Conservation (phyloP, 1,140 invertebrate genomes). For the Trachymyrmex septentrionalis region DNA sequence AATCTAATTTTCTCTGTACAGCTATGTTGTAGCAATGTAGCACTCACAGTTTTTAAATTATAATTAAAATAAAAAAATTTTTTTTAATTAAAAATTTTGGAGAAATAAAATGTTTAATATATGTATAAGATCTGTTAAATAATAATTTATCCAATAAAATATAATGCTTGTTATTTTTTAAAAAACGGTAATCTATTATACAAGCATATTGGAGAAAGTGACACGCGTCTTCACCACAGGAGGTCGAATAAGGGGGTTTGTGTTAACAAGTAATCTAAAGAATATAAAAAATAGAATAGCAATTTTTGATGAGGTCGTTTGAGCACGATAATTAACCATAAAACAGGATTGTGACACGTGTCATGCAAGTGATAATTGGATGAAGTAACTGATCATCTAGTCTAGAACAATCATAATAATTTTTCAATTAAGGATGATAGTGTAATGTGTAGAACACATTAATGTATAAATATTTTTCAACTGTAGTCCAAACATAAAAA, state of each 20-base stretch:
- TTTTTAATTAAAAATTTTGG: neutral
- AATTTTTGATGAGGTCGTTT: slow-evolving; percentile 54
- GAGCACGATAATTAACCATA: slow-evolving; percentile 68
- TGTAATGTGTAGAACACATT: neutral
- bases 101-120: neutral
- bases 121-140: neutral
- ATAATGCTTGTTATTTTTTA: slow-evolving; percentile 39
- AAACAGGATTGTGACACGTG: slow-evolving; percentile 36
- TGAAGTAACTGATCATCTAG: slow-evolving; percentile 64
- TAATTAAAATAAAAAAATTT: neutral
- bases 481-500: neutral
- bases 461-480: slow-evolving; percentile 27
- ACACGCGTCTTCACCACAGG: slow-evolving; percentile 80
- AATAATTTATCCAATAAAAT: neutral
- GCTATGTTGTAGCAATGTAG: neutral
- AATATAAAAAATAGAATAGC: slow-evolving; percentile 74
- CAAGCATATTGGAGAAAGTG: slow-evolving; percentile 66
- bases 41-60: neutral
- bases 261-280: slow-evolving; percentile 83
- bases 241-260: slow-evolving; percentile 77
- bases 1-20: neutral
- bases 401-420: slow-evolving; percentile 13
- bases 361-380: slow-evolving; percentile 42
- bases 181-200: slow-evolving; percentile 76
- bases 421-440: slow-evolving; percentile 58